These are phyloP conservation scores for Phataginus tetradactyla DNA, from an alignment of 2,797 vertebrate species.

Conservation along the genomic window DNA sequence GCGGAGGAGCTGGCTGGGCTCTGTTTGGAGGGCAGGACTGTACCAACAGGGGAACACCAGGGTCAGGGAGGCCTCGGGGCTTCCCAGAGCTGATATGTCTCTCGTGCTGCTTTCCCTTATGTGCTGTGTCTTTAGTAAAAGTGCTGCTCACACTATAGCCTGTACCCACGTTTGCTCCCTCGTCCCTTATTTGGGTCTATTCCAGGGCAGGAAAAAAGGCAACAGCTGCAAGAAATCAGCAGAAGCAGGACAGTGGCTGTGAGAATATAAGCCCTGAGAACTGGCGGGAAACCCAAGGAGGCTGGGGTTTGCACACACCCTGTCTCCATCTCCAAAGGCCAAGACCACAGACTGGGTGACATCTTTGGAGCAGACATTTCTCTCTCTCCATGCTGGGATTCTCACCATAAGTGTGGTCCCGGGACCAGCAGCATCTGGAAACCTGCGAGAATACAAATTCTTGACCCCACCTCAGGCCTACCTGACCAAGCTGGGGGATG, in stretches of 20 bases:
- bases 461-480: not conserved
- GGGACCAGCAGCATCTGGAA: not conserved
- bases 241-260: not conserved
- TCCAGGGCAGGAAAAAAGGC: constrained; percentile 39
- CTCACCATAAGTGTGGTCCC: not conserved
- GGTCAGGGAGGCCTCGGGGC: not conserved
- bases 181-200: constrained; percentile 1
- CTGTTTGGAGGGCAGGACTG: not conserved
- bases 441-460: not conserved
- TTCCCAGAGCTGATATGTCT: not conserved
- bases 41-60: not conserved
- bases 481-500: not conserved
- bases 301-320: not conserved
- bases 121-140: not conserved
- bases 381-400: not conserved
- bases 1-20: not conserved
- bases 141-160: not conserved
- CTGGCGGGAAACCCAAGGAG: not conserved
- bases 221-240: not conserved
- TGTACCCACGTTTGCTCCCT: not conserved
- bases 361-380: not conserved
- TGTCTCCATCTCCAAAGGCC: too few relatives aligned
- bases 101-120: not conserved
- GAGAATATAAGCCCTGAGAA: not conserved
- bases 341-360: not conserved